phyloP scores from a whole-genome alignment of 2,888 invertebrate genomes.

The Platycheirus rosarum region DNA sequence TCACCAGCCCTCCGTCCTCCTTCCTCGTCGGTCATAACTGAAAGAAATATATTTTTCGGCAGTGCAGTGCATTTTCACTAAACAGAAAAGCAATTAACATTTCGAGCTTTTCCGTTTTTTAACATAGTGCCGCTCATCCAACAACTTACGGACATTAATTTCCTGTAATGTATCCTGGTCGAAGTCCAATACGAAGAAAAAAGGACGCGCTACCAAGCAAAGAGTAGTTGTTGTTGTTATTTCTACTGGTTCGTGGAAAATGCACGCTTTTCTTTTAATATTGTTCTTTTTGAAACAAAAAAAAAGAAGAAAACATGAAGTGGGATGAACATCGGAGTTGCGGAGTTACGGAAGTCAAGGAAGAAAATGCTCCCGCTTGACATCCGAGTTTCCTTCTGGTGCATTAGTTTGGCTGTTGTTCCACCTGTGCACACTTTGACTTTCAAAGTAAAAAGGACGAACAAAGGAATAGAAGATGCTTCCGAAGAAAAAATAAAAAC shows the following conservation, averaged over 20 bases:
- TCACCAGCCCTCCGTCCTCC: constrained; percentile 24
- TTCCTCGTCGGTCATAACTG: constrained; percentile 44
- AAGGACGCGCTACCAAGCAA: not conserved
- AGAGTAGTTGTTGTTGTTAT: not conserved
- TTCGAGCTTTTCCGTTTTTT: constrained; percentile 70
- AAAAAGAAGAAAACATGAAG: too few species aligned
- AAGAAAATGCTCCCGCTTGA: constrained; percentile 52
- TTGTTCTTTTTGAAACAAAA: not conserved
- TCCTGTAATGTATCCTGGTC: constrained; percentile 64
- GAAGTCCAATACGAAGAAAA: constrained; percentile 36
- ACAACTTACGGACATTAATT: constrained; percentile 73
- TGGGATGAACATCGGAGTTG: constrained; percentile 34
- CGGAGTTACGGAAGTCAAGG: not conserved
- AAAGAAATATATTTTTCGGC: constrained; percentile 61
- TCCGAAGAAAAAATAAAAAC: too few species aligned
- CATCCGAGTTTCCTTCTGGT: constrained; percentile 58
- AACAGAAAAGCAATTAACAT: constrained; percentile 72
- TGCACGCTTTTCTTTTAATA: constrained; percentile 5
- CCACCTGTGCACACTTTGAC: constrained; percentile 73
- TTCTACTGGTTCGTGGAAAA: constrained; percentile 12
- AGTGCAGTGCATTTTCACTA: constrained; percentile 39
- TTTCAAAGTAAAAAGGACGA: constrained; percentile 43
- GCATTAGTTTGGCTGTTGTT: constrained; percentile 69
- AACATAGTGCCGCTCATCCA: constrained; percentile 65
- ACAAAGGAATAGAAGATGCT: constrained; percentile 11